Conservation (phyloP, 35 echinoderm and acorn worm species). For the Hemicentrotus pulcherrimus region DNA sequence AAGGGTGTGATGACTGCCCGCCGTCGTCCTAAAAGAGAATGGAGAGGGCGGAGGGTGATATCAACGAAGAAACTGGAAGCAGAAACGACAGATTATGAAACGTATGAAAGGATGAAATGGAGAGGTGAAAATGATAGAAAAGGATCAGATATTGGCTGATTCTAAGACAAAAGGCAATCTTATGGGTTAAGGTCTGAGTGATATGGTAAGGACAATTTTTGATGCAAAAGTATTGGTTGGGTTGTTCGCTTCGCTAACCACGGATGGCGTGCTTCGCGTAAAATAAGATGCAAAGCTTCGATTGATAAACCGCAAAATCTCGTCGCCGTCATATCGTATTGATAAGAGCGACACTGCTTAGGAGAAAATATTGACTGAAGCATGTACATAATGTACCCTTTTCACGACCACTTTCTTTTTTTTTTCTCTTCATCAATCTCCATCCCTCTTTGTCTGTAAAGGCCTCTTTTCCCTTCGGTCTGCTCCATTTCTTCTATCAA, state of each 20-base stretch:
- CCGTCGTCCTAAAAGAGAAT: not conserved
- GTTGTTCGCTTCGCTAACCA: not conserved
- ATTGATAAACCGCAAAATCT: not conserved
- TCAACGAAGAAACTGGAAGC: not conserved
- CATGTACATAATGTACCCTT: not conserved
- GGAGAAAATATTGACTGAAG: not conserved
- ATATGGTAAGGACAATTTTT: not conserved
- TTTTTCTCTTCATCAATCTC: not conserved
- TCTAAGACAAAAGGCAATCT: not conserved
- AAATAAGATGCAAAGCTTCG: not conserved
- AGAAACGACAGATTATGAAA: not conserved
- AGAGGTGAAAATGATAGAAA: not conserved
- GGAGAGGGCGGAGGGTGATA: not conserved
- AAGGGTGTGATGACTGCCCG: not conserved
- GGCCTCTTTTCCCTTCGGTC: not conserved
- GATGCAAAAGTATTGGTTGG: not conserved
- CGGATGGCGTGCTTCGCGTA: not conserved
- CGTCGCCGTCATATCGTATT: not conserved
- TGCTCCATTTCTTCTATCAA: not conserved
- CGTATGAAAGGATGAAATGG: not conserved
- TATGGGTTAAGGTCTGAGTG: not conserved
- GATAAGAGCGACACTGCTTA: not conserved
- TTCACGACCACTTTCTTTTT: not conserved
- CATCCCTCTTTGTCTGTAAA: not conserved
- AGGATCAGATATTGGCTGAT: not conserved